Conservation (phyloP, 2,113 vertebrate genomes). For the Nothobranchius kuhntae region DNA sequence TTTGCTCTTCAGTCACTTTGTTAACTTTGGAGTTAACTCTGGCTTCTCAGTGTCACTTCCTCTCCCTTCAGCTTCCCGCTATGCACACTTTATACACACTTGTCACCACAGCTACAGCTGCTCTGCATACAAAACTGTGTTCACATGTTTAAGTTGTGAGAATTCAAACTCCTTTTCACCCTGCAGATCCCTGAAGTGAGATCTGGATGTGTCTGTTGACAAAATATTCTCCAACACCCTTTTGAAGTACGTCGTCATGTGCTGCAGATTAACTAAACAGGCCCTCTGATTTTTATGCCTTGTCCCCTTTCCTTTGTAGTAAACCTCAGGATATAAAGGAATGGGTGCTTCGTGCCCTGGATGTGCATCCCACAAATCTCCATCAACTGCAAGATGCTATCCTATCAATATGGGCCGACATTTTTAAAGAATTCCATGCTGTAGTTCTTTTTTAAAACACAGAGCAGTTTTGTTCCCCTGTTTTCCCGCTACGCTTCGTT, state of each 20-base stretch:
- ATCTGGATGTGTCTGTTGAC: neutral
- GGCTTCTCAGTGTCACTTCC: slow-evolving; percentile 22
- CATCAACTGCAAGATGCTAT: too few relatives aligned
- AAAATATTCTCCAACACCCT: neutral
- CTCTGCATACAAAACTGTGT: neutral
- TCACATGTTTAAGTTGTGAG: slow-evolving; percentile 10
- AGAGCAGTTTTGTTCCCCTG: too few relatives aligned
- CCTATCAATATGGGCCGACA: too few relatives aligned
- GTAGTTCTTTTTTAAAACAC: too few relatives aligned
- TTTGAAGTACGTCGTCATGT: neutral
- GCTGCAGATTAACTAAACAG: neutral
- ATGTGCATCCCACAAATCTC: too few relatives aligned
- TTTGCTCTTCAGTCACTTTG: slow-evolving; percentile 30
- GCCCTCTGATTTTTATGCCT: too few relatives aligned
- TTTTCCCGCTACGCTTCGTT: too few relatives aligned
- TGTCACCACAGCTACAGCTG: slow-evolving; percentile 10
- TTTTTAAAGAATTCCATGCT: too few relatives aligned
- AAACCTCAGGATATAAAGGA: too few relatives aligned
- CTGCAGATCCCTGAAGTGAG: neutral
- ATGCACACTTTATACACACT: slow-evolving; percentile 3
- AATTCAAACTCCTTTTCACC: slow-evolving; percentile 1
- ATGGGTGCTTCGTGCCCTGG: too few relatives aligned
- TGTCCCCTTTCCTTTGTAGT: too few relatives aligned
- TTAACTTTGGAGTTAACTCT: slow-evolving; percentile 25
- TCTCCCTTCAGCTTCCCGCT: slow-evolving; percentile 19